Conservation (phyloP, 2,888 invertebrate species). For the Eilema sororculum region DNA sequence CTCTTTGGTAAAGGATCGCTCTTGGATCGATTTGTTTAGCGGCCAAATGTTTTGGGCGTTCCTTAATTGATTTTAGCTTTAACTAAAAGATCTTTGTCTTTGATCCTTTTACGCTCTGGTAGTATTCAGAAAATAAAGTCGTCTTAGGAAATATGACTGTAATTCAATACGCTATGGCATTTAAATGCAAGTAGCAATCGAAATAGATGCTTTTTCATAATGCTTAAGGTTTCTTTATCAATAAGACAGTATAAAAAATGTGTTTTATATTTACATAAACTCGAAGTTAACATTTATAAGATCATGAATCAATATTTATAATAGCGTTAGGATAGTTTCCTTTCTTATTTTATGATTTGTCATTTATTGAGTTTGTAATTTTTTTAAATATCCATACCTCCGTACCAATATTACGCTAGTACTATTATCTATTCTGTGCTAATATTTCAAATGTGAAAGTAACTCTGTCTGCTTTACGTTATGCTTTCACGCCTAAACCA, state of each 20-base stretch:
- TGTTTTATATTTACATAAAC: not conserved
- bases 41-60: not conserved
- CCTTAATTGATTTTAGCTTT: not conserved
- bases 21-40: not conserved
- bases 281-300: too few species aligned
- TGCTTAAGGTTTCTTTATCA: too few species aligned
- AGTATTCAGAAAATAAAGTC: too few species aligned
- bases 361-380: not conserved
- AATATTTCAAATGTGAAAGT: too few species aligned
- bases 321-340: not conserved
- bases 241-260: not conserved
- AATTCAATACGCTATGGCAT: too few species aligned
- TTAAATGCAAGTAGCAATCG: too few species aligned
- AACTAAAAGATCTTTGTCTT: not conserved
- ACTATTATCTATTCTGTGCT: too few species aligned
- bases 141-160: too few species aligned
- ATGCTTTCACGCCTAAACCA: too few species aligned
- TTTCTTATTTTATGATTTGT: not conserved
- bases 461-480: too few species aligned
- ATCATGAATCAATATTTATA: not conserved
- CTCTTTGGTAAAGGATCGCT: not conserved
- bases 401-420: too few species aligned
- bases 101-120: not conserved
- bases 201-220: too few species aligned
- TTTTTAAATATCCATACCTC: not conserved